Base-by-base conservation (phyloP, 2,797 vertebrate species). In the Phoxinus dragarum region DNA sequence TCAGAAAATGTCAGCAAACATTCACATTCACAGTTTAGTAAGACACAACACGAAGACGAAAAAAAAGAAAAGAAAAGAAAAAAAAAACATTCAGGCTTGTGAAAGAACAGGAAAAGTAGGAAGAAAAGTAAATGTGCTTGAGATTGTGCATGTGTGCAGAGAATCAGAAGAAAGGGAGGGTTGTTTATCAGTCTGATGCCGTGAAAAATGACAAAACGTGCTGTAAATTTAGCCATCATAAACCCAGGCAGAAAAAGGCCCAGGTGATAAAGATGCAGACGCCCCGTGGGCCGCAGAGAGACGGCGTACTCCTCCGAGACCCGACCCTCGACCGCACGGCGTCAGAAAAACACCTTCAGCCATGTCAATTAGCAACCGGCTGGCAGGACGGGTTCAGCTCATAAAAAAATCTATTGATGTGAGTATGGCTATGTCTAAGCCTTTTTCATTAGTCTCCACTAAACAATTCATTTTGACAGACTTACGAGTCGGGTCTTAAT, bases 381-480 rank as follows among this genome's bases (percentile, higher is more conserved):
- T 72, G 72, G 49, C 42, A 34, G 27, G 44, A 86, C 17, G 23
- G 49, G 31, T 77, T 34, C 52, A 42, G 87, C 81, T 80, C 82
- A 81, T 84, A 84, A 86, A 86, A 76, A 88, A 34, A 47, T 73
- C 56, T 67, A 69, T 47, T 75, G 82, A 86, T 49, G 71, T 31
- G 40, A 80, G 81, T 40, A 82, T 67, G 82, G 76, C 67, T 79
- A 79, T 47, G 52, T 38, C 81, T 69, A 76, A 88, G 68, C 42
- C 84, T 88, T 88, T 80, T 81, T 81, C 84, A 82, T 88, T 85
- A 88, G 90, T 79, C 64, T n/a, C 80, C 77, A 85, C 86, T 90
- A 90, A 91, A 88, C 88, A 84, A 81, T 88, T 84, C 87, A 88
- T 88, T 88, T 87, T 90, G 92, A 91, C 86, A 89, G 82, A 91